Percentiles rank a stretch among this genome's conserved stretches.
These are phyloP conservation scores for Gymnoscopelus microlampas DNA, from an alignment of 2,797 vertebrate species.

Conservation along the genomic window DNA sequence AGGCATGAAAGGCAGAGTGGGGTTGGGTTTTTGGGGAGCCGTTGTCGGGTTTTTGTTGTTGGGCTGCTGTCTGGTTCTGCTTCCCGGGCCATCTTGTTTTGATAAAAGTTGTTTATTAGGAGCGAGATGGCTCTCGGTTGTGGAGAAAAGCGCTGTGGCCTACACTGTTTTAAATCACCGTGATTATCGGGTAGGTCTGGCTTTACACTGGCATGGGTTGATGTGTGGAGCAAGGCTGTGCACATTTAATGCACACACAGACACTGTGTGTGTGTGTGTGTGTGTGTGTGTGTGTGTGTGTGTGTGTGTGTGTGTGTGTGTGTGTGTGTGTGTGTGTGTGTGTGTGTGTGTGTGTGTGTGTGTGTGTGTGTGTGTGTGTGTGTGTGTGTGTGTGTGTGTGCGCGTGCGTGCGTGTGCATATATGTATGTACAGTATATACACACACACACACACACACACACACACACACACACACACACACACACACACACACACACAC, in stretches of 20 bases:
- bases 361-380: constrained; percentile 1
- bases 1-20: constrained; percentile 43
- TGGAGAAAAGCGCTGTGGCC: constrained; percentile 46
- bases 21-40: constrained; percentile 21
- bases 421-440: too few relatives aligned
- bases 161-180: constrained; percentile 55
- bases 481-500: too few relatives aligned
- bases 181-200: constrained; percentile 55
- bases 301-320: too few relatives aligned
- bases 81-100: constrained; percentile 66
- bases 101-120: constrained; percentile 69
- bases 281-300: too few relatives aligned
- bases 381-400: too few relatives aligned
- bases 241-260: too few relatives aligned
- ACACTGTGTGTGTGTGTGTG: too few relatives aligned
- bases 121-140: constrained; percentile 51
- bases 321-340: too few relatives aligned
- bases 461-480: too few relatives aligned
- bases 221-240: constrained; percentile 8
- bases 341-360: constrained; percentile 23
- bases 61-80: constrained; percentile 55
- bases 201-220: constrained; percentile 33
- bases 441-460: too few relatives aligned
- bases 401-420: too few relatives aligned
- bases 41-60: constrained; percentile 46